Evolutionary conservation across 2,888 invertebrate species (phyloP).

Genomic region (Chrysodeixis includens): DNA sequence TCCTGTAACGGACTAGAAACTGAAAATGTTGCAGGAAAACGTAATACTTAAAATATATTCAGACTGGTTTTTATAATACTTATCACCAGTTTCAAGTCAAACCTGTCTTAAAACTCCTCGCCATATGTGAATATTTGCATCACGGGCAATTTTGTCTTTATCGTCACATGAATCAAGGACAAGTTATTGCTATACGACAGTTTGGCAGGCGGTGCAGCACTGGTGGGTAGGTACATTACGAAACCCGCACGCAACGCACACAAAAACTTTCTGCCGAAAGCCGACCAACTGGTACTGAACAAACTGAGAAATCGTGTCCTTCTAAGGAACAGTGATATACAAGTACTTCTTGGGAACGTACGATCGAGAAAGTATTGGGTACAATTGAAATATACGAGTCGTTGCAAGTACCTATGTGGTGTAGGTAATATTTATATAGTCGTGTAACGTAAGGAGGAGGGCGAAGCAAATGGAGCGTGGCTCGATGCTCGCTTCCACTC

Average conservation of each 20-base stretch:
- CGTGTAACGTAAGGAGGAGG: slow-evolving; percentile 69
- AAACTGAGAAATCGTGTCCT: slow-evolving; percentile 82
- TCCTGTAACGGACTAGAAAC: slow-evolving; percentile 40
- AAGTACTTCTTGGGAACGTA: slow-evolving; percentile 64
- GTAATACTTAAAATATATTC: slow-evolving; percentile 22
- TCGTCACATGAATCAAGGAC: slow-evolving; percentile 64
- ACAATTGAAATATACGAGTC: slow-evolving; percentile 65
- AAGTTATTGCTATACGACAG: slow-evolving; percentile 67
- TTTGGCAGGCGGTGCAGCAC: slow-evolving; percentile 42
- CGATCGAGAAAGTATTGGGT: slow-evolving; percentile 66
- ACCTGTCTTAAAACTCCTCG: slow-evolving; percentile 38
- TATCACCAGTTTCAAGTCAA: slow-evolving; percentile 17
- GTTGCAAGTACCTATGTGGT: slow-evolving; percentile 33
- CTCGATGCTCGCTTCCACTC: slow-evolving; percentile 77
- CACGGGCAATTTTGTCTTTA: slow-evolving; percentile 58
- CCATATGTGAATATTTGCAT: slow-evolving; percentile 61
- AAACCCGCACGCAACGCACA: slow-evolving; percentile 72
- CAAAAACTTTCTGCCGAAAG: slow-evolving; percentile 84
- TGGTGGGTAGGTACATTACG: slow-evolving; percentile 65
- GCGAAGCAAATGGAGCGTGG: slow-evolving; percentile 79
- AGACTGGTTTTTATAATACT: slow-evolving; percentile 23
- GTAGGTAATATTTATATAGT: slow-evolving; percentile 59
- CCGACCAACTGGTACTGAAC: slow-evolving; percentile 80
- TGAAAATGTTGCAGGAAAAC: slow-evolving; percentile 22
- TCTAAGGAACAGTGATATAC: slow-evolving; percentile 73